Conservation (phyloP, 2,888 invertebrate species). For the Volucella zonaria region DNA sequence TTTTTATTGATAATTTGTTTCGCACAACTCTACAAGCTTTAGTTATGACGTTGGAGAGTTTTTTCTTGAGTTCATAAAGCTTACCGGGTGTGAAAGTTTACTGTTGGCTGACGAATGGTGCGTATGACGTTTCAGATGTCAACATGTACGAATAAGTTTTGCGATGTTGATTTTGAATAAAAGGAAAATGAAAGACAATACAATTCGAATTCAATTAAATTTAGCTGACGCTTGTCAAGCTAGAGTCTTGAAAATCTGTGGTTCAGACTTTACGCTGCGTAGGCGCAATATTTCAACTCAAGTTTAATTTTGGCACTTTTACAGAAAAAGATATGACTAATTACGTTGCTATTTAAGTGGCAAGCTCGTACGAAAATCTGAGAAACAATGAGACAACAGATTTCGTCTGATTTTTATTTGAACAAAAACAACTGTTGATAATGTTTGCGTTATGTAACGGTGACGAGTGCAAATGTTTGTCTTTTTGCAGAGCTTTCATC, state of each 20-base stretch:
- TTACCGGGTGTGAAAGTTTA: background rate
- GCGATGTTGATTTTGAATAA: background rate
- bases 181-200: background rate
- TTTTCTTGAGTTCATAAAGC: conserved; percentile 4
- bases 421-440: conserved; percentile 1
- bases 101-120: conserved; percentile 3
- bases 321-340: too few relatives aligned
- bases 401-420: background rate
- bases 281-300: conserved; percentile 15
- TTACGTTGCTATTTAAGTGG: too few relatives aligned
- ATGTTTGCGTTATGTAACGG: background rate
- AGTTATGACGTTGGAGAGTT: conserved; percentile 32
- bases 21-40: conserved; percentile 24
- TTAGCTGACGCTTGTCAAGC: background rate
- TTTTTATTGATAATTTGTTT: too few relatives aligned
- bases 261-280: background rate
- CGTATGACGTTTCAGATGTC: conserved; percentile 7
- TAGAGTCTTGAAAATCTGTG: background rate
- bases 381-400: background rate
- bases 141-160: background rate
- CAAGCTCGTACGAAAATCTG: background rate
- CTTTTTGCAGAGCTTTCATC: background rate
- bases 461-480: background rate
- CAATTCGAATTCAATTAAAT: background rate
- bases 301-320: background rate